Conservation (phyloP, 2,888 invertebrate species). For the Linnaemya tessellans region DNA sequence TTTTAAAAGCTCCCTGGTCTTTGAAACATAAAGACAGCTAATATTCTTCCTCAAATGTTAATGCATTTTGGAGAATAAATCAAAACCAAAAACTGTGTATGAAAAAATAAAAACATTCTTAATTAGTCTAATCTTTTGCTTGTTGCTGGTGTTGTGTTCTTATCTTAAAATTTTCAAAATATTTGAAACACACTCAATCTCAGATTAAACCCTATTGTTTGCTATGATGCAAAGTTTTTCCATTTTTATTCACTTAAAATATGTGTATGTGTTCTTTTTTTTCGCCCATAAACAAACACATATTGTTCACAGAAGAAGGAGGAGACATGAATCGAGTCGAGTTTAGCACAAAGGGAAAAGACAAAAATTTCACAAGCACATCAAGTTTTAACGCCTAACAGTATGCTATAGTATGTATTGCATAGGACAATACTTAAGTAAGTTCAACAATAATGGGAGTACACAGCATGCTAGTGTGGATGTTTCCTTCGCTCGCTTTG, state of each 20-base stretch:
- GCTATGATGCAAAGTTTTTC: slow-evolving; percentile 32
- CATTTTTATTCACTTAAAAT: slow-evolving; percentile 57
- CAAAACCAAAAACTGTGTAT: too few species aligned
- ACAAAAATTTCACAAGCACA: slow-evolving; percentile 22
- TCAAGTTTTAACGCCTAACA: slow-evolving; percentile 65
- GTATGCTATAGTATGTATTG: slow-evolving; percentile 47
- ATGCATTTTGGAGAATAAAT: too few species aligned
- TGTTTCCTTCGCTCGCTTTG: slow-evolving; percentile 21
- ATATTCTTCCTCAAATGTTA: too few species aligned
- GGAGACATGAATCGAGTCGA: not conserved
- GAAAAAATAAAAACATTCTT: too few species aligned
- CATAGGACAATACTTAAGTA: slow-evolving; percentile 33
- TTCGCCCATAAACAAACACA: slow-evolving; percentile 23
- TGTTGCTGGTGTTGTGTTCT: too few species aligned
- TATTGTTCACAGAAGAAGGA: slow-evolving; percentile 47
- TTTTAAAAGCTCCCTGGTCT: too few species aligned
- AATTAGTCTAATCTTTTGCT: too few species aligned
- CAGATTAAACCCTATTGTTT: not conserved
- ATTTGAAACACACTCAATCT: not conserved
- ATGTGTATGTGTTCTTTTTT: slow-evolving; percentile 18
- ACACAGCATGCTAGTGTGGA: slow-evolving; percentile 32
- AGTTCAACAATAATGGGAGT: slow-evolving; percentile 33
- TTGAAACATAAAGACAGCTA: too few species aligned
- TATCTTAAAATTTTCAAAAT: not conserved
- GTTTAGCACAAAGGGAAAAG: slow-evolving; percentile 7